These are phyloP conservation scores for Orthosia incerta DNA, from an alignment of 2,888 invertebrate genomes.

Conservation along the genomic window DNA sequence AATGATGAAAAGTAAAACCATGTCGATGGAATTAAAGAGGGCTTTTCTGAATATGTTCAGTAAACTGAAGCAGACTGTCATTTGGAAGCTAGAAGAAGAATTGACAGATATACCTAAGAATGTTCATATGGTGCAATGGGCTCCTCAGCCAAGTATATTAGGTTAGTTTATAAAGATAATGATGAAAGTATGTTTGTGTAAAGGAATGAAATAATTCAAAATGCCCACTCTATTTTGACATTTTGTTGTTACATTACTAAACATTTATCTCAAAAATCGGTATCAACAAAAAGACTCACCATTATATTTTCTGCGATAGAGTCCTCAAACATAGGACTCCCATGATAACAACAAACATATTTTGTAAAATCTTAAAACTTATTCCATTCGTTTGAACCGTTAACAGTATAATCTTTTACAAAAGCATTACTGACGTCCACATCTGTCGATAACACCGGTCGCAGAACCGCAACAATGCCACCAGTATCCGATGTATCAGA, in stretches of 20 bases:
- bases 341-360: neutral
- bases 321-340: too few relatives aligned
- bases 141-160: conserved; percentile 82
- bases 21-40: conserved; percentile 75
- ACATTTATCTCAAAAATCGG: neutral
- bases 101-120: conserved; percentile 77
- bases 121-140: conserved; percentile 81
- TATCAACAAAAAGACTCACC: neutral
- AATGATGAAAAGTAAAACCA: conserved; percentile 75
- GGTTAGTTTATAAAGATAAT: conserved; percentile 66
- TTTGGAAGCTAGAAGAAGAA: conserved; percentile 85
- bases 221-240: neutral
- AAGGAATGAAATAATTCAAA: neutral
- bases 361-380: neutral
- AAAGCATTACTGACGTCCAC: conserved; percentile 27
- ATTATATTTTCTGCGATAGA: too few relatives aligned
- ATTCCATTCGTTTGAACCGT: conserved; percentile 7
- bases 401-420: conserved; percentile 34
- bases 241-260: too few relatives aligned
- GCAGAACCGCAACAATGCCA: conserved; percentile 51
- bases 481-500: conserved; percentile 14
- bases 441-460: conserved; percentile 49
- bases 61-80: conserved; percentile 81
- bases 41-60: conserved; percentile 79
- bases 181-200: neutral